Conservation (phyloP, 2,888 invertebrate species). For the Anoplius nigerrimus region DNA sequence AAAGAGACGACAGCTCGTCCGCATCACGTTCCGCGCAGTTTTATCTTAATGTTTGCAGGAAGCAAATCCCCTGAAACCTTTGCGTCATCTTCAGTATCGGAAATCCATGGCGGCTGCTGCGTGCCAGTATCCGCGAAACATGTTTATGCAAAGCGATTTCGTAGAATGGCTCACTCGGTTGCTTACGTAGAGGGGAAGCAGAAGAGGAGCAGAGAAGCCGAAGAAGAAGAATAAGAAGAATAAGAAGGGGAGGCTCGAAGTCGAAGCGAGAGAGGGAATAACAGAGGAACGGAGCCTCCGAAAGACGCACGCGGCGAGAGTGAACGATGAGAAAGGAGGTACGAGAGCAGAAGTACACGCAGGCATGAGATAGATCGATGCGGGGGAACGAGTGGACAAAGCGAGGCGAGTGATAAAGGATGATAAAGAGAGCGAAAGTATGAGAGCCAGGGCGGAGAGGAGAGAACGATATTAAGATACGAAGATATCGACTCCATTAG, state of each 20-base stretch:
- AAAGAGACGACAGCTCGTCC: not conserved
- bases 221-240: slow-evolving; percentile 4
- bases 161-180: slow-evolving; percentile 48
- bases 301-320: not conserved
- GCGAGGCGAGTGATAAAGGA: not conserved
- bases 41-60: slow-evolving; percentile 50
- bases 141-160: slow-evolving; percentile 60
- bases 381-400: not conserved
- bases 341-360: not conserved
- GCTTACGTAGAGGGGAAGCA: slow-evolving; percentile 7
- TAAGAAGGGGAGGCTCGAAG: not conserved
- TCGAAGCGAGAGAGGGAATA: not conserved
- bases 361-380: not conserved
- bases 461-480: slow-evolving; percentile 52
- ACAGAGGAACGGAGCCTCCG: not conserved
- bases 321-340: not conserved
- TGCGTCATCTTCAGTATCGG: slow-evolving; percentile 52
- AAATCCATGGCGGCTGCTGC: slow-evolving; percentile 46
- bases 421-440: not conserved
- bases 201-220: slow-evolving; percentile 10
- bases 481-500: slow-evolving; percentile 58
- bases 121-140: slow-evolving; percentile 41
- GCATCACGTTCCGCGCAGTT: slow-evolving; percentile 17
- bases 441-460: slow-evolving; percentile 5
- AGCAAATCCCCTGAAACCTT: slow-evolving; percentile 41